Evolutionary conservation across 2,113 vertebrate genomes (phyloP).

Genomic region (Xyrauchen texanus): DNA sequence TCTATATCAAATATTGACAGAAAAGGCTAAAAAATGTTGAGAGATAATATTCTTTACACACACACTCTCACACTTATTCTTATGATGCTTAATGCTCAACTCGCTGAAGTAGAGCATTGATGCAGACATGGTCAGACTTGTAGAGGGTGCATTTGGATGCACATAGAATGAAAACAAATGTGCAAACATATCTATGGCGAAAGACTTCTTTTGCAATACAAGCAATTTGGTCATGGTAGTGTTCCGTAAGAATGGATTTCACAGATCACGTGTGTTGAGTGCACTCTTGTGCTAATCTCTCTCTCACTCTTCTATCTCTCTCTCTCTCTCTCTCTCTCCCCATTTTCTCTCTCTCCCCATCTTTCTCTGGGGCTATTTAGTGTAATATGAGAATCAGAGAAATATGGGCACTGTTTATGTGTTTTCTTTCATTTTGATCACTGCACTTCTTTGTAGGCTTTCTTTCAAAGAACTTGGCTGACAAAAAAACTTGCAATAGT

Average conservation of each 20-base stretch:
- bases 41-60: background rate
- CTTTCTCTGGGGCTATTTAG: constrained; percentile 46
- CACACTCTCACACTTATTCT: background rate
- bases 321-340: constrained; percentile 10
- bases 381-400: constrained; percentile 60
- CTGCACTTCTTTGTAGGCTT: constrained; percentile 1
- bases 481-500: background rate
- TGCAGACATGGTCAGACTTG: background rate
- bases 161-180: no score
- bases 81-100: constrained; percentile 22
- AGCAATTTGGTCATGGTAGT: background rate
- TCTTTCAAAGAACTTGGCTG: background rate
- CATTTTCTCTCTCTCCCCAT: constrained; percentile 16
- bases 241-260: background rate
- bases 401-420: constrained; percentile 50
- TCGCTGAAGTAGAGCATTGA: background rate
- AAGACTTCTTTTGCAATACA: background rate
- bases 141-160: background rate
- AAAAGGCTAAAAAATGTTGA: no score
- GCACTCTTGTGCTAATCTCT: background rate
- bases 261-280: background rate
- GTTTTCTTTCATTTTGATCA: constrained; percentile 7
- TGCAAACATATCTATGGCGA: background rate
- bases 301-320: no score
- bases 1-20: no score